A percentile compares a stretch with the other conserved stretches of the same genome.
Conservation (phyloP, 2,888 invertebrate genomes). For the Mesopsocus fuscifrons region DNA sequence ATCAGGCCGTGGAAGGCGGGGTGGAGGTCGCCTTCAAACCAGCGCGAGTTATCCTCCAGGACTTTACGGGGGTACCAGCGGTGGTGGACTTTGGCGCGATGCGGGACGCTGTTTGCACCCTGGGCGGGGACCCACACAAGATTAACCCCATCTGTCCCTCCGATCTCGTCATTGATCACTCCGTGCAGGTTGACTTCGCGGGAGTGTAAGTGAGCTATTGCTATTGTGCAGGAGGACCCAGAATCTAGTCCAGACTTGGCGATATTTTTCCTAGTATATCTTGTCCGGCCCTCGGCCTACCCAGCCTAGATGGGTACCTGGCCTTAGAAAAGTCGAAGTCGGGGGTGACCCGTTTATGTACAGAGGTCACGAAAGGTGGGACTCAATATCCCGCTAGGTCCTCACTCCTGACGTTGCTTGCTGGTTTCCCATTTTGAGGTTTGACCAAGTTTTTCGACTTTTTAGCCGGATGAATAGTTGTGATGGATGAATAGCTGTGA, state of each 20-base stretch:
- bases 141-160: conserved; percentile 97
- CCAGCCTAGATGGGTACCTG: too few relatives aligned
- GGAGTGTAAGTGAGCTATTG: conserved; percentile 33
- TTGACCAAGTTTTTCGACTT: too few relatives aligned
- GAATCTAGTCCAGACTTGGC: background rate
- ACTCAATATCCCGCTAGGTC: too few relatives aligned
- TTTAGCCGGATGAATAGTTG: too few relatives aligned
- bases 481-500: too few relatives aligned
- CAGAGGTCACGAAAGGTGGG: too few relatives aligned
- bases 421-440: too few relatives aligned
- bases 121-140: conserved; percentile 76
- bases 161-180: conserved; percentile 96
- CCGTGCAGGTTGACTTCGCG: conserved; percentile 89
- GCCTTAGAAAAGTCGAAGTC: too few relatives aligned
- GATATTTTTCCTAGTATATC: too few relatives aligned
- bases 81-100: conserved; percentile 98
- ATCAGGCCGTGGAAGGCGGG: conserved; percentile 43
- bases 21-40: conserved; percentile 94
- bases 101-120: conserved; percentile 77
- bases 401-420: too few relatives aligned
- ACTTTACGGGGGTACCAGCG: conserved; percentile 92
- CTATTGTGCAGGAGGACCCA: conserved; percentile 1
- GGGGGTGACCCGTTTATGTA: too few relatives aligned
- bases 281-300: too few relatives aligned
- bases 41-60: conserved; percentile 87